Evolutionary conservation across 1,140 invertebrate species (phyloP), one percentile per base, ranked within the genome.

Genomic region (Lutraria rhynchaena): DNA sequence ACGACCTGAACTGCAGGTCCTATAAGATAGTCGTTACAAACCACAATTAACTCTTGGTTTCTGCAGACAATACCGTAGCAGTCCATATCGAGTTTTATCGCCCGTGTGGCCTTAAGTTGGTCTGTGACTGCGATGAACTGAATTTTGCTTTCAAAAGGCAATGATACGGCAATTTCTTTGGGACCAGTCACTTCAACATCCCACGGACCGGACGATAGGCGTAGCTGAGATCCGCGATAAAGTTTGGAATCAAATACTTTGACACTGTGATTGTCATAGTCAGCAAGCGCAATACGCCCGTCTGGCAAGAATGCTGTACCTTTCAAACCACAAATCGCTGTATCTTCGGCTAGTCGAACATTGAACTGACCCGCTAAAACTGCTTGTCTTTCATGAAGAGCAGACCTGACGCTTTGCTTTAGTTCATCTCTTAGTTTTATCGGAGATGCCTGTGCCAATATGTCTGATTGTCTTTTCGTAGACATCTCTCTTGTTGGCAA

Each of bases 111-210:
- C 37, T 80, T 80, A 13, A 80, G 31, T 2, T 57, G 49, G 19
- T 80, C 65, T 1, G 63, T 80, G 9, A 80, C 63, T 7, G 76
- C 44, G 7, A 80, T 80, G 41, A 80, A 80, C 53, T 80, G 76
- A 41, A 80, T 80, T 41, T 80, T 80, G 53, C 76, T 80, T 60
- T 80, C 76, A 67, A 80, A 80, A 17, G 76, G 76, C n/a, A 80
- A 57, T 0, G 76, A 67, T 19, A 80, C 76, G 0, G 76, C 76
- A 19, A 80, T 27, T 51, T 80, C 76, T 58, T 69, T 80, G 19
- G 76, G 76, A 11, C 76, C 76, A 3, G 76, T 80, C 9, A 80
- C 76, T 60, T 65, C 76, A 24, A 80, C 35, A 37, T 80, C 76
- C 76, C 76, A 80, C 9, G 76, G 76, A 29, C 76, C 76, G 33